Conservation (phyloP, 2,888 invertebrate species). For the Anarsia innoxiella region DNA sequence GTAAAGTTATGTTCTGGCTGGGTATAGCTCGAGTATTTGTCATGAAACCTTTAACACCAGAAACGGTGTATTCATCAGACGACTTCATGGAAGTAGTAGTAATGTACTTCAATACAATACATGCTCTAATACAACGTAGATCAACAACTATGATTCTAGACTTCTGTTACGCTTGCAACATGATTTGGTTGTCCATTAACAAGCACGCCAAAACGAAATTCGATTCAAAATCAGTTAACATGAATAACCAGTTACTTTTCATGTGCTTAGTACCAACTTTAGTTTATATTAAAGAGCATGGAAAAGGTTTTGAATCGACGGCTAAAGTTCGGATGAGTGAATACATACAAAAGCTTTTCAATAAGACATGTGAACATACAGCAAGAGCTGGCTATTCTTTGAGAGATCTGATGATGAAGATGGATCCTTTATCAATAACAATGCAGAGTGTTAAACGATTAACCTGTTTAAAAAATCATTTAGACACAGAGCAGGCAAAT, state of each 20-base stretch:
- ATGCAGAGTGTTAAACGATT: constrained; percentile 73
- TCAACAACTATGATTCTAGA: constrained; percentile 41
- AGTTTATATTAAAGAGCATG: constrained; percentile 34
- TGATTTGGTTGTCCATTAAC: constrained; percentile 42
- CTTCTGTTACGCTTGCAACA: constrained; percentile 46
- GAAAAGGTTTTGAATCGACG: neutral
- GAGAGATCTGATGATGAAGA: constrained; percentile 68
- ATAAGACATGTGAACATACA: constrained; percentile 78
- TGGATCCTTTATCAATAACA: constrained; percentile 56
- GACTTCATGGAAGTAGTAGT: constrained; percentile 49
- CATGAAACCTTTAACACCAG: constrained; percentile 38
- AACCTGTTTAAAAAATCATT: constrained; percentile 72
- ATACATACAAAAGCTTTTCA: constrained; percentile 76
- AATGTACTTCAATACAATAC: constrained; percentile 47
- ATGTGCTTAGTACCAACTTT: constrained; percentile 79
- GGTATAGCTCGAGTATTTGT: constrained; percentile 51
- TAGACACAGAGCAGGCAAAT: constrained; percentile 77
- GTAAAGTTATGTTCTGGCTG: constrained; percentile 64
- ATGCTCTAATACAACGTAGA: constrained; percentile 39
- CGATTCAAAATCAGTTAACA: constrained; percentile 36
- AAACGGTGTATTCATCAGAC: constrained; percentile 41
- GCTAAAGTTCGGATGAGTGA: constrained; percentile 72
- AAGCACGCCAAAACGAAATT: constrained; percentile 29
- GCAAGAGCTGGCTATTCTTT: constrained; percentile 75
- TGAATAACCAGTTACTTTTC: constrained; percentile 77